Evolutionary conservation across 2,888 invertebrate genomes (phyloP), one percentile per base, ranked within the genome.

Genomic region (Hemicrepidius hirtus): DNA sequence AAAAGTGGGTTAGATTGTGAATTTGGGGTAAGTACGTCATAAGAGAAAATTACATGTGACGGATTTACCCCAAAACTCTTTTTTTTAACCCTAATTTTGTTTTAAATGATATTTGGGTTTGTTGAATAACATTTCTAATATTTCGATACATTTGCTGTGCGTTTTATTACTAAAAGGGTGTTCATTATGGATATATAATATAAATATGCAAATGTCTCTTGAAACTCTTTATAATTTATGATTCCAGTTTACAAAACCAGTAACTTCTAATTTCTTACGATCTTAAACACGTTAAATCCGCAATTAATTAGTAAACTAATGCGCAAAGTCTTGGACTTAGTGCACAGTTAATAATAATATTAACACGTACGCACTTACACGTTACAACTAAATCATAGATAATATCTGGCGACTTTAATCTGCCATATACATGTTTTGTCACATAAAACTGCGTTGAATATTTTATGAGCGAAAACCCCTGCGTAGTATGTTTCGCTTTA

Each of bases 221-320:
- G 53, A 53, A 28, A 46, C 18, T 1, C 13, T 20, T 13, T 12
- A 32, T 41, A 40, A 60, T 60, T 60, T 60, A 60, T 60, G 21
- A 60, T 60, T 44, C 60, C 44, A 60, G 60, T 41, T 44, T 41
- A 60, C 41, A 41, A 44, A 44, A 40, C 41, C 60, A 13, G 60
- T 60, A 60, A 24, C 60, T 37, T 60, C 44, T 60, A 60, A 60
- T 60, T 60, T 44, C 60, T 60, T 60, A 60, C 12, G 60, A 20
- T 60, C 60, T 60, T 60, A 40, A 21, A 44, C 44, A 60, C 41
- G 28, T 21, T 28, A 60, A 60, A 60, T 41, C 44, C 24, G 41
- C 44, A 60, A 60, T 60, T 60, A 60, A 60, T 60, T 60, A 60
- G 60, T 28, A 60, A 60, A 60, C 44, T 60, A 41, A 60, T 44